Evolutionary conservation across 2,797 vertebrate genomes (phyloP), one percentile per base, ranked within the genome.

Genomic region (Micropoecilia bifurca): DNA sequence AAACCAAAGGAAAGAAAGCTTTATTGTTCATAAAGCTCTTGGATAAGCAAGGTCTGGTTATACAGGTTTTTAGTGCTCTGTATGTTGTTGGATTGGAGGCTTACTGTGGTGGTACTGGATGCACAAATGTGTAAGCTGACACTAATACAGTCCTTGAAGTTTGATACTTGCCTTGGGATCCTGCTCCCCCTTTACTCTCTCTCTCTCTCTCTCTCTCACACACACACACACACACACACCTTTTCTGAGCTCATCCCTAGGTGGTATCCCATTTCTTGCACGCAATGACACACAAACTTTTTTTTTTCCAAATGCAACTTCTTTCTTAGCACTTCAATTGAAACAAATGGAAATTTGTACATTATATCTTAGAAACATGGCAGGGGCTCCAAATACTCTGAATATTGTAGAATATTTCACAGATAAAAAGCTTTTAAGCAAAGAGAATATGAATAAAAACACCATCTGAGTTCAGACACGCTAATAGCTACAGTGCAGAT

Each of bases 111-210:
- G 85, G 89, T 87, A 87, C 88, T 85, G 90, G 84, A 92, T 85
- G 87, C 86, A 87, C 88, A 91, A 85, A 87, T 78, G 79, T 85
- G 93, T 90, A 95, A 96, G 85, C 75, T 73, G 94, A 96, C 89
- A 91, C 95, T 94, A 94, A 94, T 93, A 92, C 92, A 91, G 92
- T 89, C 92, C 92, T 95, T 95, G 93, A 95, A 95, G 95, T 95
- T 79, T 93, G 93, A 95, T 94, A 95, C 91, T 91, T 86, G 93
- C 93, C 93, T 90, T 90, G 92, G 93, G 94, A 95, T 92, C 89
- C 87, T 89, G 88, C 91, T 82, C 82, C 84, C 86, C 82, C 82
- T 85, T 41, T 78, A 69, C 39, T n/a, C 20, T 5, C 33, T 22
- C 63, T 43, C 63, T 68, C 57, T 59, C 14, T 3, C 59, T 59